Conservation (phyloP, 2,113 vertebrate species). For the Argyrosomus japonicus region DNA sequence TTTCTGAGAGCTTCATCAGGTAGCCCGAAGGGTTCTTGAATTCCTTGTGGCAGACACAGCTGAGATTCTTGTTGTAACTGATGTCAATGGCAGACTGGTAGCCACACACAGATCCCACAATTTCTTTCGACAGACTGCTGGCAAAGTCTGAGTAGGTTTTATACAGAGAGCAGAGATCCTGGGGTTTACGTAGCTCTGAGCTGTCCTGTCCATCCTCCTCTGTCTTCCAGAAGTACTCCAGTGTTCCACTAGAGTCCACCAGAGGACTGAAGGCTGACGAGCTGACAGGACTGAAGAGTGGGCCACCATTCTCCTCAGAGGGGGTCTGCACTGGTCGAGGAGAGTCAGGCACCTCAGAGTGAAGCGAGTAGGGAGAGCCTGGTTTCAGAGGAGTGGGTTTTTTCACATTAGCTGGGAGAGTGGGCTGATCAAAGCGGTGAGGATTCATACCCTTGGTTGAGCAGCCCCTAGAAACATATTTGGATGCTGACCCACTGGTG, state of each 20-base stretch:
- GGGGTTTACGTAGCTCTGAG: slow-evolving; percentile 82
- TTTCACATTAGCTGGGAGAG: slow-evolving; percentile 92
- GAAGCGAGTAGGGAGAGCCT: slow-evolving; percentile 86
- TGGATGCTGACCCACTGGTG: slow-evolving; percentile 71
- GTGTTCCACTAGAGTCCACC: slow-evolving; percentile 83
- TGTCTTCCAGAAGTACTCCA: slow-evolving; percentile 89
- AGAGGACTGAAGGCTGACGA: slow-evolving; percentile 96
- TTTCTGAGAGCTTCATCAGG: slow-evolving; percentile 86
- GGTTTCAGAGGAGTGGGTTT: slow-evolving; percentile 97
- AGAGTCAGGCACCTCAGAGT: slow-evolving; percentile 89
- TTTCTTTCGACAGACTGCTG: slow-evolving; percentile 90
- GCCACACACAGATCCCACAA: slow-evolving; percentile 90
- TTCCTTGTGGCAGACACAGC: slow-evolving; percentile 86
- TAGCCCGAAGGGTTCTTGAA: slow-evolving; percentile 82
- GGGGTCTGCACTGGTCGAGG: slow-evolving; percentile 87
- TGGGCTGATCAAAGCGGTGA: slow-evolving; percentile 91
- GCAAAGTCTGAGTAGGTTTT: slow-evolving; percentile 91
- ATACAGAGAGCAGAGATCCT: slow-evolving; percentile 82
- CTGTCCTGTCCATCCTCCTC: slow-evolving; percentile 66
- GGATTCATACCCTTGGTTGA: slow-evolving; percentile 91
- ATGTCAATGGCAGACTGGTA: slow-evolving; percentile 83
- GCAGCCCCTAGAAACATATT: slow-evolving; percentile 75
- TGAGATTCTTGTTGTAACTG: slow-evolving; percentile 85
- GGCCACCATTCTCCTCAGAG: slow-evolving; percentile 87
- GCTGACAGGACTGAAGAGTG: slow-evolving; percentile 93